Base-by-base conservation (phyloP, 2,888 invertebrate species). In the Cephus sareptanus region DNA sequence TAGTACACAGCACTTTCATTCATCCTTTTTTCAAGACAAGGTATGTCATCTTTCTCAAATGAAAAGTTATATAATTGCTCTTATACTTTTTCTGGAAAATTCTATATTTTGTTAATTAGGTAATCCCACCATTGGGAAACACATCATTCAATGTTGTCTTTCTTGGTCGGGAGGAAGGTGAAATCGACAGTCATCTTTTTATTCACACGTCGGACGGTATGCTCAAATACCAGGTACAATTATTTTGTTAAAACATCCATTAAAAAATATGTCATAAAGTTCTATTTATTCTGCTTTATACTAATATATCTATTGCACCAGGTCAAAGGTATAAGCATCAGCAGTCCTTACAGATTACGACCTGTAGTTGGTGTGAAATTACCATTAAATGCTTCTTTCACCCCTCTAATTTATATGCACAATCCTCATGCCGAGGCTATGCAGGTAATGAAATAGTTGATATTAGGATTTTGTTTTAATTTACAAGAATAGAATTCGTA, bases 141-240 rank as follows among this genome's bases (percentile, higher is more conserved):
- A 98, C 99, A 83, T 96, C 97, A 82, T 98, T 99, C 93, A 98
- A 96, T 93, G 97, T 99, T 88, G 97, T 98, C 84, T 99, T 98
- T 93, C 94, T 99, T 87, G 98, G 98, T 68, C 94, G 98, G 88
- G 96, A 96, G 92, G 96, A 97, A 92, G 98, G 98, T 81, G 94
- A 94, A 88, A 95, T 97, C 83, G 95, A 97, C 91, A 97, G 97
- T 91, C 95, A 95, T 90, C 94, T 99, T 89, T 96, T 96, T 92
- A 96, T 99, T 89, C 98, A 98, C 92, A 98, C 99, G 69, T 98
- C 98, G 81, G 96, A 96, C 92, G 99, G 99, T 83, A 96, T 96
- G 85, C 95, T 97, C 91, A 96, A 96, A 92, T 97, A 98, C 92
- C 94, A 95, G 89, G 97, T 97, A 92, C 91, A 90, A 23, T 75